Evolutionary conservation across 2,797 vertebrate species (phyloP).

Genomic region (Cryptoprocta ferox): DNA sequence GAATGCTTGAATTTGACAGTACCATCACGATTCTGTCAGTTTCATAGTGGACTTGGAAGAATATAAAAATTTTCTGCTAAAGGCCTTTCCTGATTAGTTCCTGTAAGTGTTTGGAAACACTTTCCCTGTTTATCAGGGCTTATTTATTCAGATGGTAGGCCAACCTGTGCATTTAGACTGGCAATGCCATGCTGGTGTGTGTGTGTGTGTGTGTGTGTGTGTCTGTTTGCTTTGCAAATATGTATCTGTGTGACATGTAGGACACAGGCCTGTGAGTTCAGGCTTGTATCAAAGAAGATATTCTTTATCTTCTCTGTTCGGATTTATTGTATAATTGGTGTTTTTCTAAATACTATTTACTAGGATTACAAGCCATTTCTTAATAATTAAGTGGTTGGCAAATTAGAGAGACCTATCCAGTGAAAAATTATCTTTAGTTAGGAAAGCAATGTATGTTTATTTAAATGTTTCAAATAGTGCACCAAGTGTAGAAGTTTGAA

Average conservation of each 20-base stretch:
- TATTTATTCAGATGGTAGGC: not conserved
- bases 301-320: not conserved
- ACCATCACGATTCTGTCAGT: not conserved
- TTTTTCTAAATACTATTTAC: not conserved
- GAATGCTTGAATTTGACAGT: not conserved
- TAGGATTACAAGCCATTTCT: not conserved
- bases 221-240: not conserved
- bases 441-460: not conserved
- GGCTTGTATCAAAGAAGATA: not conserved
- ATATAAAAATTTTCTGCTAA: not conserved
- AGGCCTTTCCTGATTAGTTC: not conserved
- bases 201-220: not conserved
- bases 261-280: not conserved
- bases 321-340: not conserved
- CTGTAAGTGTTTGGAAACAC: not conserved
- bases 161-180: not conserved
- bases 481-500: not conserved
- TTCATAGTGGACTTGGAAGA: not conserved
- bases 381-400: not conserved
- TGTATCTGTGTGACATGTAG: not conserved
- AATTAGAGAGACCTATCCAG: not conserved
- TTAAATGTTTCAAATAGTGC: not conserved
- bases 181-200: not conserved
- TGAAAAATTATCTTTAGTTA: not conserved
- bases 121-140: not conserved